Conservation (phyloP, 1,140 invertebrate genomes). For the Drosophila prosaltans region DNA sequence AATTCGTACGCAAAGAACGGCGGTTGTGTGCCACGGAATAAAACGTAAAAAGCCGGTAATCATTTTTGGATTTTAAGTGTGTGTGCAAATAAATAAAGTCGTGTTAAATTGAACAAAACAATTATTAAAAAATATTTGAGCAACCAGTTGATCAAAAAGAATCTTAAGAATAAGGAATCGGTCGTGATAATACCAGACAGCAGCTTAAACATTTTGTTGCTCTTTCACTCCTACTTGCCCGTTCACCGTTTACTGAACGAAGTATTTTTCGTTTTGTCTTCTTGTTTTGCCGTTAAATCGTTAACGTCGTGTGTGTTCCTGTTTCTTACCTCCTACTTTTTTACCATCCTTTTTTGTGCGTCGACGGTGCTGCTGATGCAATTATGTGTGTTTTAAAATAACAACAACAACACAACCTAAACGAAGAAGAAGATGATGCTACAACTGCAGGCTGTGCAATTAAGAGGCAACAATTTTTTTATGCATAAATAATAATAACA, state of each 20-base stretch:
- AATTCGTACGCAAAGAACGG: slow-evolving; percentile 1
- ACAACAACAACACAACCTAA: slow-evolving; percentile 27
- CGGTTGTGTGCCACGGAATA: neutral
- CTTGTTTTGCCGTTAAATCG: neutral
- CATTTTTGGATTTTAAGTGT: slow-evolving; percentile 17
- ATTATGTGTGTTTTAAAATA: slow-evolving; percentile 61
- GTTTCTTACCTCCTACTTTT: slow-evolving; percentile 12
- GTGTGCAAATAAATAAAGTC: slow-evolving; percentile 8
- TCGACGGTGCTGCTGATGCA: slow-evolving; percentile 51
- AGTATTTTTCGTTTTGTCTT: neutral
- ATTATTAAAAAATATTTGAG: slow-evolving; percentile 20
- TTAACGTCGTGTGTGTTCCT: slow-evolving; percentile 64
- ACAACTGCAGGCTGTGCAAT: slow-evolving; percentile 7
- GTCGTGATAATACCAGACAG: slow-evolving; percentile 42
- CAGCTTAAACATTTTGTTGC: slow-evolving; percentile 32
- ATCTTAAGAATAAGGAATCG: slow-evolving; percentile 43
- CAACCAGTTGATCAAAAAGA: slow-evolving; percentile 39
- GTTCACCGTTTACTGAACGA: slow-evolving; percentile 2
- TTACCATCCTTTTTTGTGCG: slow-evolving; percentile 40
- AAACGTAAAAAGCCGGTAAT: slow-evolving; percentile 22
- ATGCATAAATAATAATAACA: neutral
- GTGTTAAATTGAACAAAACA: slow-evolving; percentile 5
- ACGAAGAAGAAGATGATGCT: slow-evolving; percentile 27
- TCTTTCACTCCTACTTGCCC: slow-evolving; percentile 20
- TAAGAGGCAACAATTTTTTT: slow-evolving; percentile 21